Evolutionary conservation across 2,888 invertebrate genomes (phyloP).

Genomic region (Cerceris ruficornis): DNA sequence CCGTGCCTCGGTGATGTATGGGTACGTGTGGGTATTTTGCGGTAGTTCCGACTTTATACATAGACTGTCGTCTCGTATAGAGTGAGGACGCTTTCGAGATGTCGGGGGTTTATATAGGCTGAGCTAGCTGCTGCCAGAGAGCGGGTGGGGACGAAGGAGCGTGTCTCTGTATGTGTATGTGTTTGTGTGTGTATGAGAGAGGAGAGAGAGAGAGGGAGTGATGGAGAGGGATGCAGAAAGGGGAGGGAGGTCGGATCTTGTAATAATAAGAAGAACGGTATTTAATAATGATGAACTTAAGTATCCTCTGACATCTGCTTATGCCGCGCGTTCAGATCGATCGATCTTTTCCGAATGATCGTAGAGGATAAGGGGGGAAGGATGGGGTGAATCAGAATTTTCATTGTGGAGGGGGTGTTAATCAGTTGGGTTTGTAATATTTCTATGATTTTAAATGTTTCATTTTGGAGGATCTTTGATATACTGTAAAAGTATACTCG

Average conservation of each 20-base stretch:
- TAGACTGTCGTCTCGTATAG: constrained; percentile 77
- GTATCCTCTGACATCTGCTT: constrained; percentile 13
- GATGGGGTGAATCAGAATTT: not conserved
- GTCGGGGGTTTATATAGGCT: constrained; percentile 79
- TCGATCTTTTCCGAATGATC: constrained; percentile 15
- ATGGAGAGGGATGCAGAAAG: constrained; percentile 1
- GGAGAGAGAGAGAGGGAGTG: constrained; percentile 33
- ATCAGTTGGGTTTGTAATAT: no score
- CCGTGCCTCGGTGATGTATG: constrained; percentile 4
- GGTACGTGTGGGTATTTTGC: constrained; percentile 27
- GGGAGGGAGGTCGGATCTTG: constrained; percentile 16
- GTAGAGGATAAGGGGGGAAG: not conserved
- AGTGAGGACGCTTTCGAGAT: constrained; percentile 77
- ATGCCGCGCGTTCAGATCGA: constrained; percentile 6
- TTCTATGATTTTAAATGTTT: no score
- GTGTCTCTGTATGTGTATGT: constrained; percentile 1
- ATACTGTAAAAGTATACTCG: not conserved
- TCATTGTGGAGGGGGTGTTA: constrained; percentile 5
- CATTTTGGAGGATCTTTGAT: no score
- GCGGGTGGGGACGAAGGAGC: constrained; percentile 38
- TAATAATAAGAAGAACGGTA: constrained; percentile 34
- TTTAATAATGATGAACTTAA: constrained; percentile 28
- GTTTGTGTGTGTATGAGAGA: constrained; percentile 5
- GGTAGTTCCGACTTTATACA: constrained; percentile 73
- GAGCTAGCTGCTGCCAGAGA: constrained; percentile 67